Evolutionary conservation across 1,140 invertebrate genomes (phyloP).

Genomic region (Centruroides vittatus): DNA sequence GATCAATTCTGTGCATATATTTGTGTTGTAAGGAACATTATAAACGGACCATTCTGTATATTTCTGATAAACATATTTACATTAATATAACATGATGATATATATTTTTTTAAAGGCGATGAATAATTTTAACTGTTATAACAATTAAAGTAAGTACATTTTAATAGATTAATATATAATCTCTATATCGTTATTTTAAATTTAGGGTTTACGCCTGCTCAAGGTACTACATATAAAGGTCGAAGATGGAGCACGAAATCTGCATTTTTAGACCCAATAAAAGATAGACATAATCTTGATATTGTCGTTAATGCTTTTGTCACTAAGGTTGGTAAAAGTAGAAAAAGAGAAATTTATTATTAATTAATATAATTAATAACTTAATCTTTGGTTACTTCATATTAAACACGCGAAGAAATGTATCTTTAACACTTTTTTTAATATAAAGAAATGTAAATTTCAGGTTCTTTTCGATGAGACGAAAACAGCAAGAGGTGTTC

Average conservation of each 20-base stretch:
- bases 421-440: too few relatives aligned
- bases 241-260: constrained; percentile 61
- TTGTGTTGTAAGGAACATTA: too few relatives aligned
- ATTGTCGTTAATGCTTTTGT: constrained; percentile 71
- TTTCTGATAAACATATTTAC: too few relatives aligned
- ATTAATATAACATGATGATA: too few relatives aligned
- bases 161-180: too few relatives aligned
- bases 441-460: not conserved
- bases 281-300: constrained; percentile 66
- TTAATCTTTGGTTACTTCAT: too few relatives aligned
- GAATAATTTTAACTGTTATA: too few relatives aligned
- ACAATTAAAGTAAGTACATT: too few relatives aligned
- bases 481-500: constrained; percentile 63
- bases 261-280: constrained; percentile 20
- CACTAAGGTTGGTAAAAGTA: constrained; percentile 40
- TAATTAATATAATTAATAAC: not conserved
- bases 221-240: constrained; percentile 64
- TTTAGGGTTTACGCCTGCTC: constrained; percentile 55
- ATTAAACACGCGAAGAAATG: too few relatives aligned
- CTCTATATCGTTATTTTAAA: not conserved
- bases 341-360: not conserved
- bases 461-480: not conserved
- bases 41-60: too few relatives aligned
- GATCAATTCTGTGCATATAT: too few relatives aligned
- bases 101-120: too few relatives aligned